phyloP scores from a whole-genome alignment of 2,888 invertebrate genomes.

The Cinara cedri region DNA sequence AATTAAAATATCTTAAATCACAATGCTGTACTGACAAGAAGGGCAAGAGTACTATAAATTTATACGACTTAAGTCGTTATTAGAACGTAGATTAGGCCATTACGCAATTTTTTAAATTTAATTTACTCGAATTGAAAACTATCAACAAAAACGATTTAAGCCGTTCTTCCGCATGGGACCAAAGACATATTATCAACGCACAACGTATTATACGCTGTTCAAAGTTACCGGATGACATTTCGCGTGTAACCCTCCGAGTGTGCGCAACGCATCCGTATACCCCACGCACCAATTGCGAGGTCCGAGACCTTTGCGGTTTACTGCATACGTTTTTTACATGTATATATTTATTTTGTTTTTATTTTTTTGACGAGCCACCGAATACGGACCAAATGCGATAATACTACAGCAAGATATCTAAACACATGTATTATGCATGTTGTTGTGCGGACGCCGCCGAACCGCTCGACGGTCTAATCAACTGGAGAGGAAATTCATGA shows the following conservation, averaged over 20 bases:
- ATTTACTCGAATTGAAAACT: too few species aligned
- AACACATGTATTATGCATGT: slow-evolving; percentile 50
- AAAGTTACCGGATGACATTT: slow-evolving; percentile 16
- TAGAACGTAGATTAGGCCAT: too few species aligned
- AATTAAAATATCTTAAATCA: too few species aligned
- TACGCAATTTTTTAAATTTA: too few species aligned
- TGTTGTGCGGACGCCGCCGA: not conserved
- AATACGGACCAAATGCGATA: slow-evolving; percentile 33
- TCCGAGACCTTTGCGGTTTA: slow-evolving; percentile 40
- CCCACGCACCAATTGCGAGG: slow-evolving; percentile 4
- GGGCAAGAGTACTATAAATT: too few species aligned
- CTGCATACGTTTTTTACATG: not conserved
- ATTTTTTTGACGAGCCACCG: slow-evolving; percentile 7
- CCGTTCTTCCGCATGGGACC: too few species aligned
- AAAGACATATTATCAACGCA: too few species aligned
- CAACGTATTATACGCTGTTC: too few species aligned
- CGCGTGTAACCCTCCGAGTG: not conserved
- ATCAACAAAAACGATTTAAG: too few species aligned
- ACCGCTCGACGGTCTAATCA: slow-evolving; percentile 40
- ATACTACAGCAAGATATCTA: not conserved
- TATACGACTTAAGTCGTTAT: too few species aligned
- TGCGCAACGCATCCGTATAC: not conserved
- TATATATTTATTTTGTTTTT: not conserved
- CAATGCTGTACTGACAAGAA: too few species aligned
- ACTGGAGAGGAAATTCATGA: slow-evolving; percentile 51